Evolutionary conservation across 2,888 invertebrate genomes (phyloP).

Genomic region (Anarsia innoxiella): DNA sequence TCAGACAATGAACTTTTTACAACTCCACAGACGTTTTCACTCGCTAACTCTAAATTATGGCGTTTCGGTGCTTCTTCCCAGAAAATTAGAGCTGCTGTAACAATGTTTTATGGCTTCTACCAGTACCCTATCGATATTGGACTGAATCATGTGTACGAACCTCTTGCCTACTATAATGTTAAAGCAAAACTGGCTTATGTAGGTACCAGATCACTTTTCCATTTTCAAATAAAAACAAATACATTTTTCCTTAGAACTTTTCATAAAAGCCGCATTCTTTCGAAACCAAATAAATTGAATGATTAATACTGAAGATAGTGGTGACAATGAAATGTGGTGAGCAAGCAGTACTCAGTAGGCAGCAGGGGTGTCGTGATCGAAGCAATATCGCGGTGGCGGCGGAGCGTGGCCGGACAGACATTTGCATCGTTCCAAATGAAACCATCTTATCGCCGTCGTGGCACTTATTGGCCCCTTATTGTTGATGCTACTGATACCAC

Average conservation of each 20-base stretch:
- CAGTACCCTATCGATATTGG: too few relatives aligned
- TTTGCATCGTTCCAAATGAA: constrained; percentile 55
- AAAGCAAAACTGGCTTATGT: too few relatives aligned
- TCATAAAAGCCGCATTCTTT: too few relatives aligned
- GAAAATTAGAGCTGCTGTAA: constrained; percentile 34
- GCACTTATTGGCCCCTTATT: constrained; percentile 43
- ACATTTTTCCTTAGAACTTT: too few relatives aligned
- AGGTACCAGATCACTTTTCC: too few relatives aligned
- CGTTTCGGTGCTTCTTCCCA: constrained; percentile 35
- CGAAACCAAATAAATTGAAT: constrained; percentile 57
- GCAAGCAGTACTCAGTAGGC: constrained; percentile 21
- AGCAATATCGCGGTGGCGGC: constrained; percentile 54
- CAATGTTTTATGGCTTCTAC: constrained; percentile 38
- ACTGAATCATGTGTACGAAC: too few relatives aligned
- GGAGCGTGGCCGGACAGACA: constrained; percentile 39
- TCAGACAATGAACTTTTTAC: constrained; percentile 59
- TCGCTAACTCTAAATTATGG: constrained; percentile 57
- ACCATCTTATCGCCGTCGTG: constrained; percentile 48
- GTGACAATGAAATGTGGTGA: constrained; percentile 37
- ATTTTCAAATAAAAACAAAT: too few relatives aligned
- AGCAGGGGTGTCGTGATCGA: constrained; percentile 13
- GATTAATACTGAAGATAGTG: constrained; percentile 58
- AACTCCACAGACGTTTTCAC: constrained; percentile 46
- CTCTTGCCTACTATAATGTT: too few relatives aligned
- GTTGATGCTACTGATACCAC: constrained; percentile 21